Base-by-base conservation (phyloP, 2,113 vertebrate genomes). In the Cygnus buccinator region DNA sequence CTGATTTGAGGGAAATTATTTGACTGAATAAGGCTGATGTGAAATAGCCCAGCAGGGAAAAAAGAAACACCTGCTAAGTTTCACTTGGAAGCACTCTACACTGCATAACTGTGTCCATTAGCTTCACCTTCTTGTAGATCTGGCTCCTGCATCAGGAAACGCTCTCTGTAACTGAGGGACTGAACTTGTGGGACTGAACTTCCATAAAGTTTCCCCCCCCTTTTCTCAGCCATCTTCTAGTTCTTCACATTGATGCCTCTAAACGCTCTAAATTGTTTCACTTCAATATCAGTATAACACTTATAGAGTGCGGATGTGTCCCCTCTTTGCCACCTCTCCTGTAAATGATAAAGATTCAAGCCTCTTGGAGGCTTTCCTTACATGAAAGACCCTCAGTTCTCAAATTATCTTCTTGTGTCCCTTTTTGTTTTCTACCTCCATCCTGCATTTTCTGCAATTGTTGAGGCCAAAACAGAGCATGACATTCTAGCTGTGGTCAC, bases 31-130 rank as follows among this genome's bases (percentile, higher is more conserved):
- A 78, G 52, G 82, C 43, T 91, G 93, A 62, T 79, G 59, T 61
- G 76, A 85, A 94, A 77, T 33, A 46, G 46, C 48, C 61, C 73
- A 67, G 25, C 7, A 57, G 65, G 73, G 31, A 71, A 75, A 84
- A 87, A 57, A 65, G 21, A 93, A 83, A 59, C 92, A 97, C 93
- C 86, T 97, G 96, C 89, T 96, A 90, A 96, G 93, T 97, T 97
- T 94, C 59, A 54, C 91, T 91, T 86, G 67, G 52, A 95, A 84
- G 63, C 75, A 50, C 80, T 85, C 74, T 66, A 63, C 33, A 33
- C 39, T 87, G 29, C 23, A 12, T 78, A 95, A 10, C 35, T n/a
- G 31, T 10, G 11, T 43, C 70, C 71, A 16, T 35, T 33, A 54
- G 39, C 35, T 87, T 66, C 70, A 87, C 23, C 48, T 76, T 75